Evolutionary conservation across 2,113 vertebrate genomes (phyloP), one percentile per base, ranked within the genome.

Genomic region (Scalopus aquaticus): DNA sequence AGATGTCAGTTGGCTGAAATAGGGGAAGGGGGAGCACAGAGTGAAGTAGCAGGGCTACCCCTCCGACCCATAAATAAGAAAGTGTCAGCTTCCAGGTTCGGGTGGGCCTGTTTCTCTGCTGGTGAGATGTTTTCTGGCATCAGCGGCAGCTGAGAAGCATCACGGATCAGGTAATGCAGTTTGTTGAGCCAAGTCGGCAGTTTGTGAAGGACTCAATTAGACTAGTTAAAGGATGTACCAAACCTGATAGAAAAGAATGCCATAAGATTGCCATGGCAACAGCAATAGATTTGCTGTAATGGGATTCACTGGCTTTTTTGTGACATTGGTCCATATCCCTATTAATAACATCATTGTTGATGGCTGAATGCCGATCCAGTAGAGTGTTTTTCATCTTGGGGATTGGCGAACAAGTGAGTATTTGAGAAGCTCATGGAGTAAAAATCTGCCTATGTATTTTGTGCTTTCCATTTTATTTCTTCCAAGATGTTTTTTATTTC

Each of bases 221-320:
- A n/a, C 99, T 99, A 19, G 99, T 99, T 7, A 99, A 99, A 94
- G 99, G 99, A 94, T 99, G 99, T 93, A 99, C 99, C 26, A 99
- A 99, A 95, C 99, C 99, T n/a, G 99, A 99, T 95, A 98, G 99
- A 92, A 99, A 99, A 99, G 99, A 99, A 97, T 99, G 99, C 98
- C 99, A 99, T 98, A 99, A 99, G 98, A 99, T 99, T 86, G 99
- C 99, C 72, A 99, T 99, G 99, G 99, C 99, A 93, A 99, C 99
- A 97, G 99, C 99, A 19, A 99, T 99, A 97, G 99, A 87, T 99
- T 99, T 97, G 99, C 99, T 0, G 99, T 99, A 96, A 99, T 99
- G 99, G 99, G 99, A 95, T 99, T 99, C 98, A 99, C 99, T 86
- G 99, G 99, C 35, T 99, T 99, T 98, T 99, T 99, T 94, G 99